Evolutionary conservation across 2,797 vertebrate genomes (phyloP).

Genomic region (Tamandua tetradactyla): DNA sequence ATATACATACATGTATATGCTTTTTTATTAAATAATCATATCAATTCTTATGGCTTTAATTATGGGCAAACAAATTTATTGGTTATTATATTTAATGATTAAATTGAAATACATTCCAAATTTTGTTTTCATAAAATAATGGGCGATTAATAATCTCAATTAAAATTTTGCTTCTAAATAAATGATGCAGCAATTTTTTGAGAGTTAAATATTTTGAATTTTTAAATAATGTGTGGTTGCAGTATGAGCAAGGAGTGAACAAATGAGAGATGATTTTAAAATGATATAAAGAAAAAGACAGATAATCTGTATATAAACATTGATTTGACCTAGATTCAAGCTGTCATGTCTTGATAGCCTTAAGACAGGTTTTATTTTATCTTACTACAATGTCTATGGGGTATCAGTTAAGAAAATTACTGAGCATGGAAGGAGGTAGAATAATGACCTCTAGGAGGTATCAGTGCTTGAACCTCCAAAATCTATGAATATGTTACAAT

Average conservation of each 20-base stretch:
- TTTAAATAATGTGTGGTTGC: not conserved
- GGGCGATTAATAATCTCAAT: not conserved
- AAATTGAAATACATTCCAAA: not conserved
- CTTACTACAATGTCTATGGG: not conserved
- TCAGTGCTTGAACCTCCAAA: no score
- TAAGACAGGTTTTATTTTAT: not conserved
- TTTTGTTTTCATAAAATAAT: not conserved
- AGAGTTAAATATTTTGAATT: slow-evolving; percentile 2
- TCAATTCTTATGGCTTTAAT: not conserved
- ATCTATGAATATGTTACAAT: not conserved
- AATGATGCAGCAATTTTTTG: not conserved
- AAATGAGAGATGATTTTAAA: slow-evolving; percentile 19
- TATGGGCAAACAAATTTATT: not conserved
- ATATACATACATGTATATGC: not conserved
- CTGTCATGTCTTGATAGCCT: not conserved
- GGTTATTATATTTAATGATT: not conserved
- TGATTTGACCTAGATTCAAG: slow-evolving; percentile 1
- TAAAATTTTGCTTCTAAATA: not conserved
- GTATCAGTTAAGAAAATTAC: slow-evolving; percentile 50
- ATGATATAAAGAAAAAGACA: not conserved
- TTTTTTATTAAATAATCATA: not conserved
- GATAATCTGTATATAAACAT: slow-evolving; percentile 30
- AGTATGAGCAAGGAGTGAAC: not conserved
- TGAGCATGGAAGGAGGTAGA: not conserved
- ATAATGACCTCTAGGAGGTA: not conserved